A percentile compares a stretch with the other conserved stretches of the same genome.
These are phyloP conservation scores for Octomys mimax DNA, from an alignment of 2,797 vertebrate species.

Conservation along the genomic window DNA sequence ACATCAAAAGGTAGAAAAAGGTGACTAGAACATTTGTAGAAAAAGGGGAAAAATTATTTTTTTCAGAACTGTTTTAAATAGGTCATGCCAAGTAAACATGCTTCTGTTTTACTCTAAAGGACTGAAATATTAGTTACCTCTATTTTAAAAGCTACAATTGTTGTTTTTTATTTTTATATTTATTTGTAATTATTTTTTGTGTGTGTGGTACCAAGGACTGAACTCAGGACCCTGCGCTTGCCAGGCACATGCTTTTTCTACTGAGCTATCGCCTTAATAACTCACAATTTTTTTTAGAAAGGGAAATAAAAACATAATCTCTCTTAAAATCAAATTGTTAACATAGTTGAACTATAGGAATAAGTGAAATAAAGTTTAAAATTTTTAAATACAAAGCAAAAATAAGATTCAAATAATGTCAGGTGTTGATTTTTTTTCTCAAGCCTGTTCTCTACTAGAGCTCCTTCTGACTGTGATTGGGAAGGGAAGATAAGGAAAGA, in stretches of 20 bases:
- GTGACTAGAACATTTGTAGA: neutral
- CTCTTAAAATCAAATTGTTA: neutral
- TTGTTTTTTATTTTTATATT: neutral
- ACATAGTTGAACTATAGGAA: neutral
- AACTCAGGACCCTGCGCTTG: too few relatives aligned
- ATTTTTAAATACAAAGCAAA: neutral
- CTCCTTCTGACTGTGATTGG: neutral
- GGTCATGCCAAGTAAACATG: neutral
- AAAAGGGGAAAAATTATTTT: neutral
- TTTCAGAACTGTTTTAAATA: neutral
- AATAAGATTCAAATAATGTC: neutral
- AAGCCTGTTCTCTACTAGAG: neutral
- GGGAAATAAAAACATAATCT: neutral
- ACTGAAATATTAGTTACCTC: neutral
- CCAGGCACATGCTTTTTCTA: too few relatives aligned
- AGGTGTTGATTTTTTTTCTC: neutral
- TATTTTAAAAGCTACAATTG: neutral
- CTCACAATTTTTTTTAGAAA: neutral
- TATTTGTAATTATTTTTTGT: too few relatives aligned
- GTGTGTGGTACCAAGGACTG: too few relatives aligned
- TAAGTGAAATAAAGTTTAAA: neutral
- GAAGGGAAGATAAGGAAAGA: neutral
- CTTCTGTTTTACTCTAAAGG: neutral
- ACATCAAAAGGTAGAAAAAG: neutral
- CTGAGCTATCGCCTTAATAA: too few relatives aligned